Conservation (phyloP, 1,140 invertebrate species). For the Lucilia cuprina region DNA sequence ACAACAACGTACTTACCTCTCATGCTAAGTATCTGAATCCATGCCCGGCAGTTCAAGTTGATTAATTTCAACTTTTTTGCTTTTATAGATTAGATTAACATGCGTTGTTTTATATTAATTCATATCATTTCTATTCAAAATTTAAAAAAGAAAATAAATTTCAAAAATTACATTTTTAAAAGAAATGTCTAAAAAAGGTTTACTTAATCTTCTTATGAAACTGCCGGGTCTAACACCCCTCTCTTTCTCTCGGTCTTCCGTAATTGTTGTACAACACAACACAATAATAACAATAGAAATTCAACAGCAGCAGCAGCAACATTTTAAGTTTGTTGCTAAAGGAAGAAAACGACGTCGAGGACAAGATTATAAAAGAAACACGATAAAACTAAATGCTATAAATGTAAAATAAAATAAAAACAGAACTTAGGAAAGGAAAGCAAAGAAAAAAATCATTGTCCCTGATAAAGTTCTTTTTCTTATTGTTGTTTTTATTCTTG, state of each 20-base stretch:
- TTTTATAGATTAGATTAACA: too few species aligned
- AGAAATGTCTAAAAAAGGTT: too few species aligned
- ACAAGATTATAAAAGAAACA: neutral
- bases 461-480: neutral
- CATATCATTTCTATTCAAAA: too few species aligned
- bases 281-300: neutral
- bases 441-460: neutral
- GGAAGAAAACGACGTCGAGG: neutral
- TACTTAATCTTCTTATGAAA: neutral
- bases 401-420: neutral
- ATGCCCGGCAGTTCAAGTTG: too few species aligned
- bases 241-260: neutral
- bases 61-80: too few species aligned
- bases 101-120: too few species aligned
- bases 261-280: neutral
- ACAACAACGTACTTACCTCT: neutral
- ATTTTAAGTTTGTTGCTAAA: neutral
- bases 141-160: too few species aligned
- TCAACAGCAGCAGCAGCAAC: neutral
- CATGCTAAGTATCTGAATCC: neutral
- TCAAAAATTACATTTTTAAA: too few species aligned
- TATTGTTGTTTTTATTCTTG: neutral
- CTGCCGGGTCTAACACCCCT: neutral
- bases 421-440: neutral
- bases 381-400: constrained; percentile 4